Base-by-base conservation (phyloP, 1,140 invertebrate species). In the Paramacrobiotus metropolitanus region DNA sequence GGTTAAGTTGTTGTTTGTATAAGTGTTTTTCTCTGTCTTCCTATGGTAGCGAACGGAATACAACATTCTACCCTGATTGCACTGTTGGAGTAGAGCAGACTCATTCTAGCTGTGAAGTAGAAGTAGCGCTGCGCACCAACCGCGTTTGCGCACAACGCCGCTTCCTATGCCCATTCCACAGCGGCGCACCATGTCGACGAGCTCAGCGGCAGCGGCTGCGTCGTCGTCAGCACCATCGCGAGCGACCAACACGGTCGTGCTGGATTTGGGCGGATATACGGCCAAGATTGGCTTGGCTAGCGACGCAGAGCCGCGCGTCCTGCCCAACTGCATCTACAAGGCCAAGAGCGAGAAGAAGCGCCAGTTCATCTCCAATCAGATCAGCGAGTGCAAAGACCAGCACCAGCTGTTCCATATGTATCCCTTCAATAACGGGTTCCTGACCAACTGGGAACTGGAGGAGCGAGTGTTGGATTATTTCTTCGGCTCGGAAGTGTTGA, bases 291-390 rank as follows among this genome's bases (percentile, higher is more conserved):
- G 87, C 21, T 80, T 81, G 68, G 79, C 82, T 2, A 80, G 75
- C 30, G 77, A 81, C 63, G 74, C 74, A 59, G 76, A 81, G 62
- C 82, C 85, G 34, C 34, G n/a, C 34, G 55, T 87, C 20, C 80
- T 96, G 66, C 89, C 90, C 1, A 99, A 99, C 73, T 91, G 87
- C 68, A 88, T 97, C 31, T 92, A 92, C 79, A 99, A 99, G 79
- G 89, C 90, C 0, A 96, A 96, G 74, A 91, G 85, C 67, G 93
- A 98, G 71, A 75, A 87, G 60, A 80, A 91, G 1, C 78, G 93
- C 62, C 82, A 87, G 1, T 99, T 96, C 71, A 82, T 98, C 48
- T 92, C 86, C 0, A 84, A 86, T 72, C 88, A 87, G 75, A 82
- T 95, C 21, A 86, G 95, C 63, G 92, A 98, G 65, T 98, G 92